A percentile compares a stretch with the other conserved stretches of the same genome.
These are phyloP conservation scores for Machimus atricapillus DNA, from an alignment of 2,888 invertebrate species.

Conservation along the genomic window DNA sequence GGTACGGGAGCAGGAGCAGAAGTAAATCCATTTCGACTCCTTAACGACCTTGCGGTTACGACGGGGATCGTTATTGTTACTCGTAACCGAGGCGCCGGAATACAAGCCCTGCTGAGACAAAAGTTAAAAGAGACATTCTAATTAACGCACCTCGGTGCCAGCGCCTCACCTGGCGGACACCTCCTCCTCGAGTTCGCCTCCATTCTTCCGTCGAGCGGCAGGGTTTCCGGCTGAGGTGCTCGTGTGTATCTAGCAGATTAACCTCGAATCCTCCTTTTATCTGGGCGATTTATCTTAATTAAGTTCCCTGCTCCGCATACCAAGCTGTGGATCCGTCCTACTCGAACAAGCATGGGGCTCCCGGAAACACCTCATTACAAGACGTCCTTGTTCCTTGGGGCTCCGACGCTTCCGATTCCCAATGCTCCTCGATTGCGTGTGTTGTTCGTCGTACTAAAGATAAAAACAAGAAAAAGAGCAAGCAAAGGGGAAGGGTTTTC, in stretches of 20 bases:
- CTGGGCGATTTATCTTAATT: conserved; percentile 44
- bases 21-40: conserved; percentile 9
- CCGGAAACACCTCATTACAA: conserved; percentile 11
- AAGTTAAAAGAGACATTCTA: conserved; percentile 36
- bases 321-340: background rate
- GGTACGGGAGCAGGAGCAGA: background rate
- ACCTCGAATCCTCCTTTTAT: conserved; percentile 41
- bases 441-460: background rate
- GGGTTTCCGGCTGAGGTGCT: background rate
- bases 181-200: background rate
- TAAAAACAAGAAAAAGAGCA: background rate
- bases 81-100: background rate
- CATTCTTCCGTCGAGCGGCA: background rate
- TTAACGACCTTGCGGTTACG: conserved; percentile 14
- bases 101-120: conserved; percentile 17
- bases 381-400: background rate
- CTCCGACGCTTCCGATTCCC: background rate
- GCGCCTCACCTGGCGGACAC: background rate
- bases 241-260: conserved; percentile 34
- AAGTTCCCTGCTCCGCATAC: conserved; percentile 40
- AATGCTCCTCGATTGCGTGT: background rate
- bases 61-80: background rate
- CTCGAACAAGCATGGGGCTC: background rate
- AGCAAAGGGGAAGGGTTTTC: background rate
- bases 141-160: conserved; percentile 13